Conservation (phyloP, 2,888 invertebrate genomes). For the Coleophora deauratella region DNA sequence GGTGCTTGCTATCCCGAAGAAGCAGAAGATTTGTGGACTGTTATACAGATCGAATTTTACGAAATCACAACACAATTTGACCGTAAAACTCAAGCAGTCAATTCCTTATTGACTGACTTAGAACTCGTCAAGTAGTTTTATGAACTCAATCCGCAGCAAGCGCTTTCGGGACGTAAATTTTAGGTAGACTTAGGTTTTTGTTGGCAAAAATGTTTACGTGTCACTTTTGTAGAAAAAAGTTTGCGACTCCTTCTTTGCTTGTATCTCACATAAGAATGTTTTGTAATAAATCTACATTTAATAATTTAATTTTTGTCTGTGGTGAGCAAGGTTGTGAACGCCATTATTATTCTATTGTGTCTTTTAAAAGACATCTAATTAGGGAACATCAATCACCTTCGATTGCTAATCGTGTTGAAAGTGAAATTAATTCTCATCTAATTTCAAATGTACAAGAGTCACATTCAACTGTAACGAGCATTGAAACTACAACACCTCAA, state of each 20-base stretch:
- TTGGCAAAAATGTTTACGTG: neutral
- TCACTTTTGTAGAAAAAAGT: neutral
- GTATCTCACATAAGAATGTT: neutral
- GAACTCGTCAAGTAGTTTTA: too few relatives aligned
- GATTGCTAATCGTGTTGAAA: too few relatives aligned
- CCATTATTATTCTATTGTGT: neutral
- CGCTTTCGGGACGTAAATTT: neutral
- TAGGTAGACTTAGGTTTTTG: neutral
- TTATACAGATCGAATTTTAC: slow-evolving; percentile 7
- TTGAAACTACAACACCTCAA: too few relatives aligned
- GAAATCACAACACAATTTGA: slow-evolving; percentile 5
- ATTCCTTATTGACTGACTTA: neutral
- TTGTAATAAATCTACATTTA: neutral
- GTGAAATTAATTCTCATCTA: too few relatives aligned
- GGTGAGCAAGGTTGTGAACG: neutral
- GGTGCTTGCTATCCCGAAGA: slow-evolving; percentile 8
- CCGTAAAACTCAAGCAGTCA: neutral
- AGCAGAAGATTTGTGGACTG: slow-evolving; percentile 6
- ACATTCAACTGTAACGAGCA: too few relatives aligned
- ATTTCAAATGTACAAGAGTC: too few relatives aligned
- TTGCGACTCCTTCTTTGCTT: neutral
- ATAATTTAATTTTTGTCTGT: neutral
- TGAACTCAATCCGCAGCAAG: too few relatives aligned
- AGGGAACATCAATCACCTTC: too few relatives aligned
- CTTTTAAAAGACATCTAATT: neutral